Percentiles rank a stretch among this genome's conserved stretches.
phyloP scores from a whole-genome alignment of 2,113 vertebrate species.

The Terrapene triunguis region DNA sequence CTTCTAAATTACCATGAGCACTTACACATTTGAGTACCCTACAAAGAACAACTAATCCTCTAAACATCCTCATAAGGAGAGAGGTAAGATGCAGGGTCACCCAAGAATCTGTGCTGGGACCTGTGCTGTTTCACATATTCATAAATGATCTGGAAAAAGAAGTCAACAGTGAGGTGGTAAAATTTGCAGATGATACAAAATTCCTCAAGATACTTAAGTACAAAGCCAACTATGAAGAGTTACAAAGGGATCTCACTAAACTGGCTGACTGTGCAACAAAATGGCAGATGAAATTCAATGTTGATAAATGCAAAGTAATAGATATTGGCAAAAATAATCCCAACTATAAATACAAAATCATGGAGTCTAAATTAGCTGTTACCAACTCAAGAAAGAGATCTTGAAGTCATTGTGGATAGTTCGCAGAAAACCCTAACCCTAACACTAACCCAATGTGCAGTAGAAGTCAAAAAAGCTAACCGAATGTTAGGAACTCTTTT shows the following conservation, averaged over 20 bases:
- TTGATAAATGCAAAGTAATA: background rate
- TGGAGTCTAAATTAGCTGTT: background rate
- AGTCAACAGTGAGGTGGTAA: too few species aligned
- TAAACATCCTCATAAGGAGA: background rate
- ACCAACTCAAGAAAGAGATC: background rate
- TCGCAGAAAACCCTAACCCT: background rate
- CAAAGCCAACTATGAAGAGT: too few species aligned
- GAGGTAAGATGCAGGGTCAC: too few species aligned
- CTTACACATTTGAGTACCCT: background rate
- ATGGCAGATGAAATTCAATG: too few species aligned
- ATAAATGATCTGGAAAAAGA: too few species aligned
- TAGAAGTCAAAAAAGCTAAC: background rate
- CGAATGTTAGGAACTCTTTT: background rate
- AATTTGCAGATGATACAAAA: too few species aligned
- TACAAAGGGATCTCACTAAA: too few species aligned
- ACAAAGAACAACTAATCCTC: background rate
- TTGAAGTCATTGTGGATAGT: background rate
- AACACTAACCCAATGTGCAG: background rate
- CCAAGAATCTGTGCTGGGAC: too few species aligned
- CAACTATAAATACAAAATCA: background rate
- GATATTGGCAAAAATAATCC: background rate
- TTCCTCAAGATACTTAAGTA: too few species aligned
- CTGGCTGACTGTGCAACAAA: too few species aligned
- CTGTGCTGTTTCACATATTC: too few species aligned
- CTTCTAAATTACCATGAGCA: background rate